Conservation (phyloP, 2,113 vertebrate species). For the Brevimyrus niger region DNA sequence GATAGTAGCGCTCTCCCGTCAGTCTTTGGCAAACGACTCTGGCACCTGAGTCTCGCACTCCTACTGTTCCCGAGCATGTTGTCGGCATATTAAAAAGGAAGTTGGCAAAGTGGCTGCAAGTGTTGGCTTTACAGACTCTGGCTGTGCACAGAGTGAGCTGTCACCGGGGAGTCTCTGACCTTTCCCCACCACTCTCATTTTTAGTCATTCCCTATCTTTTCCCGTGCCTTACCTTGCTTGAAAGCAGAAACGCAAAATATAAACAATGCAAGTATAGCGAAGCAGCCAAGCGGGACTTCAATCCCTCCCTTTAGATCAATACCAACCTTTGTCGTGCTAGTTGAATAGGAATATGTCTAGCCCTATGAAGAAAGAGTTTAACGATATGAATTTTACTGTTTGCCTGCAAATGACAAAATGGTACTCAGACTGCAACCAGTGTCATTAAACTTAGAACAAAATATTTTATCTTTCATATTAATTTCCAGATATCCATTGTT, state of each 20-base stretch:
- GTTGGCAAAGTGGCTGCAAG: slow-evolving; percentile 32
- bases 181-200: slow-evolving; percentile 42
- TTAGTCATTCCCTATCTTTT: slow-evolving; percentile 16
- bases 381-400: not conserved
- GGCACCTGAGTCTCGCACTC: slow-evolving; percentile 23
- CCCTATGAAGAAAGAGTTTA: not conserved
- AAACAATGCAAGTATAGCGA: slow-evolving; percentile 9
- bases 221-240: slow-evolving; percentile 9
- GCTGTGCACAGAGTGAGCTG: slow-evolving; percentile 49
- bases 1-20: not conserved
- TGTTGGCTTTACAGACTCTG: slow-evolving; percentile 46
- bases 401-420: not conserved
- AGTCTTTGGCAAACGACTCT: not conserved
- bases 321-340: not conserved
- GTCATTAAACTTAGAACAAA: not conserved
- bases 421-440: not conserved
- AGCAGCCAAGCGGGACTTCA: slow-evolving; percentile 10
- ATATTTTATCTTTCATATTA: not conserved
- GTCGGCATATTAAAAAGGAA: slow-evolving; percentile 32
- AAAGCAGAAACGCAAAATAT: slow-evolving; percentile 3
- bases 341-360: slow-evolving; percentile 1
- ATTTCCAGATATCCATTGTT: not conserved
- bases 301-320: slow-evolving; percentile 17
- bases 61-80: slow-evolving; percentile 23
- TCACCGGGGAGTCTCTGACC: slow-evolving; percentile 60